Evolutionary conservation across 2,113 vertebrate species (phyloP), one percentile per base, ranked within the genome.

Genomic region (Platichthys stellatus): DNA sequence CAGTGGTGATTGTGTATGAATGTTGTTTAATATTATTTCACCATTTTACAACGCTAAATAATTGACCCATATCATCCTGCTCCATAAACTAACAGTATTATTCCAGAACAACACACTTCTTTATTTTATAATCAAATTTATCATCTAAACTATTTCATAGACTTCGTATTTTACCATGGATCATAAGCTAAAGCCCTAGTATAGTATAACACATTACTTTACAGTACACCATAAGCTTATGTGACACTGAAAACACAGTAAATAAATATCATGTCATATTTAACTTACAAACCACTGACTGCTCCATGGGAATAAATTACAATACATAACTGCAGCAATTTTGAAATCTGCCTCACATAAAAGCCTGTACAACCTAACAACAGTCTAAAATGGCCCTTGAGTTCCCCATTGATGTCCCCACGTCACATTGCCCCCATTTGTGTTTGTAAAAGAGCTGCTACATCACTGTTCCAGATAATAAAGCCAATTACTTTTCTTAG

Each of bases 401-500:
- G 72, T 49, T 63, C 56, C 78, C 62, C 38, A 69, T 63, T 62
- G 38, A 63, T 70, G 77, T 72, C 57, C 63, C 56, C 66, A 76
- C 80, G 65, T 69, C 62, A 72, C 49, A 71, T 73, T 81, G 73
- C 26, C 51, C 72, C 67, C 59, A 64, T 82, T 81, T 85, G 68
- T 69, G 76, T 73, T 70, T 58, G 63, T 26, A 24, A 78, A 80
- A 80, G 75, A 81, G 67, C 24, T 28, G 62, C 64, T 76, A 78
- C 74, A 79, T 86, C 72, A 74, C 69, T 74, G 60, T 67, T 80
- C 53, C 73, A 76, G 28, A 85, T 85, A 89, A 83, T 76, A 76
- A 84, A 84, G 72, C 73, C 80, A 78, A 86, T 83, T 62, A 76
- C 77, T 76, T 83, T 85, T 90, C 78, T 65, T 15, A 82, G 86